These are phyloP conservation scores for Osedax frankpressi DNA, from an alignment of 2,888 invertebrate species.

Conservation along the genomic window DNA sequence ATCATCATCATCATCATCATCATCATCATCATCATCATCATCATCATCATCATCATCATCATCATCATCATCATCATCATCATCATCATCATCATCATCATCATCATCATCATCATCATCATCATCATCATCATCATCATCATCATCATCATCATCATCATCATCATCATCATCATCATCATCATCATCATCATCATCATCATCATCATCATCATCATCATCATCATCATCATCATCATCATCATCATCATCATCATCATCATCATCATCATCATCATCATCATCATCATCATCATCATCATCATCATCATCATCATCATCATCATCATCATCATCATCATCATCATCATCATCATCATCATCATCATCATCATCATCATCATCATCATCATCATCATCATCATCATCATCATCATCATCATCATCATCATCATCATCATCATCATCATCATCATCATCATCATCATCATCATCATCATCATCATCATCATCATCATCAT, in stretches of 20 bases:
- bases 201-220: constrained; percentile 10
- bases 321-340: constrained; percentile 25
- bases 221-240: constrained; percentile 16
- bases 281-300: constrained; percentile 14
- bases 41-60: background rate
- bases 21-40: constrained; percentile 6
- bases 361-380: constrained; percentile 21
- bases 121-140: constrained; percentile 22
- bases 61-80: constrained; percentile 5
- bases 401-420: constrained; percentile 16
- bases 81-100: constrained; percentile 14
- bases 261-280: constrained; percentile 16
- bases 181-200: constrained; percentile 17
- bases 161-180: constrained; percentile 32
- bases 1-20: background rate
- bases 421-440: constrained; percentile 5
- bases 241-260: constrained; percentile 18
- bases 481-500: constrained; percentile 8
- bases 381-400: constrained; percentile 13
- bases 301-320: constrained; percentile 19
- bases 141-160: constrained; percentile 23
- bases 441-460: constrained; percentile 16
- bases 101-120: constrained; percentile 13
- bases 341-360: constrained; percentile 32
- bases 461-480: constrained; percentile 15